Evolutionary conservation across 2,113 vertebrate genomes (phyloP), one percentile per base, ranked within the genome.

Genomic region (Petrocephalus microphthalmus): DNA sequence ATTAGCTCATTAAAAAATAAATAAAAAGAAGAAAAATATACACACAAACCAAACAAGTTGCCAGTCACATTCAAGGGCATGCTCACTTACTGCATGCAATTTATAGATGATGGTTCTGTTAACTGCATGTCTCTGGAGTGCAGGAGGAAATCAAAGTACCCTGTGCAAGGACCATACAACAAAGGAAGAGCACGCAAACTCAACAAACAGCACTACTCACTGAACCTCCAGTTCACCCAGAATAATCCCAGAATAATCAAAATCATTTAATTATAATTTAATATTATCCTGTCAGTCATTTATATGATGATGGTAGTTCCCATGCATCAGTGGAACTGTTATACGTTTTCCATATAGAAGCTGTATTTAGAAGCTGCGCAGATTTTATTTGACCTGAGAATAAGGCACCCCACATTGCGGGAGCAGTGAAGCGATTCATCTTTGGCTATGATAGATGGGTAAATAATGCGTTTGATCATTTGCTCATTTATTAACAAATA

Each of bases 401-500:
- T 78, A 78, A 54, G 53, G n/a, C 87, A 22, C 60, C 49, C 10
- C 22, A 22, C 53, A 64, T 51, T 45, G 47, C 7, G 22, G 33
- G 60, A 11, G 85, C 49, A 81, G 67, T 37, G 51, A 22, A 54
- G 29, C 33, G 37, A 13, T 37, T 89, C 37, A 7, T 54, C 37
- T 67, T 54, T 71, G 19, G 47, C 67, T 22, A 60, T 53, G 60
- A 53, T n/a, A 45, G 87, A 54, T 89, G 71, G 56, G 57, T 87
- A 87, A 45, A 89, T 29, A 87, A 85, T 84, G 45, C 37, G 20
- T 33, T 22, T 83, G 49, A 88, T 53, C 49, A 42, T 52, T 51
- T 89, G n/a, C 71, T n/a, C 54, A 45, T 83, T 67, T 56, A 82
- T 49, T 60, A 71, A 42, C 82, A 42, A 86, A 88, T 85, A 71